Evolutionary conservation across 2,113 vertebrate species (phyloP).

Genomic region (Anarrhichthys ocellatus): DNA sequence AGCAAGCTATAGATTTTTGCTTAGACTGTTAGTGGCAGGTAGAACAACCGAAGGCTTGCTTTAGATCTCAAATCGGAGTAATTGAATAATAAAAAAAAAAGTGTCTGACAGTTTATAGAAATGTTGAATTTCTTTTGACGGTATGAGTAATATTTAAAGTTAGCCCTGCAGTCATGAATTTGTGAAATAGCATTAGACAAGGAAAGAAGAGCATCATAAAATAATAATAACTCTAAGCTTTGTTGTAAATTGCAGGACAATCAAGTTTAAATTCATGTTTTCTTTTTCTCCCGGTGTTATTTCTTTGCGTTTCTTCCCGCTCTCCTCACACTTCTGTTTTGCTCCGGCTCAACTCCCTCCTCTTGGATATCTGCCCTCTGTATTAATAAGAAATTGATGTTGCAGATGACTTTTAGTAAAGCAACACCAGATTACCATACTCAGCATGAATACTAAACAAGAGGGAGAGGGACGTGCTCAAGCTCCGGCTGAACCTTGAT

Average conservation of each 20-base stretch:
- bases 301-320: constrained; percentile 13
- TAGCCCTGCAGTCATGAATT: constrained; percentile 50
- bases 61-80: constrained; percentile 62
- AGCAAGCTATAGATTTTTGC: constrained; percentile 75
- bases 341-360: constrained; percentile 48
- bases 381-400: constrained; percentile 80
- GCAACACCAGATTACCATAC: constrained; percentile 73
- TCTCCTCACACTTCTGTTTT: constrained; percentile 30
- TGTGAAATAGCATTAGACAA: constrained; percentile 52
- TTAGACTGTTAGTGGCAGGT: constrained; percentile 55
- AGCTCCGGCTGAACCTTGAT: constrained; percentile 75
- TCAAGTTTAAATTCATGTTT: constrained; percentile 34
- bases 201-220: constrained; percentile 10
- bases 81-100: constrained; percentile 65
- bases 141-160: constrained; percentile 58
- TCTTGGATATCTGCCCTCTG: constrained; percentile 63
- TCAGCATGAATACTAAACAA: constrained; percentile 78
- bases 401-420: constrained; percentile 78
- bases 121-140: constrained; percentile 55
- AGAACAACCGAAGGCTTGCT: constrained; percentile 56
- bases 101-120: constrained; percentile 52
- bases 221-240: constrained; percentile 38
- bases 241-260: constrained; percentile 34
- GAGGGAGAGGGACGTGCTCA: constrained; percentile 58
- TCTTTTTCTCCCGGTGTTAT: constrained; percentile 1